phyloP scores from a whole-genome alignment of 1,140 invertebrate genomes.

The Camponotus floridanus region DNA sequence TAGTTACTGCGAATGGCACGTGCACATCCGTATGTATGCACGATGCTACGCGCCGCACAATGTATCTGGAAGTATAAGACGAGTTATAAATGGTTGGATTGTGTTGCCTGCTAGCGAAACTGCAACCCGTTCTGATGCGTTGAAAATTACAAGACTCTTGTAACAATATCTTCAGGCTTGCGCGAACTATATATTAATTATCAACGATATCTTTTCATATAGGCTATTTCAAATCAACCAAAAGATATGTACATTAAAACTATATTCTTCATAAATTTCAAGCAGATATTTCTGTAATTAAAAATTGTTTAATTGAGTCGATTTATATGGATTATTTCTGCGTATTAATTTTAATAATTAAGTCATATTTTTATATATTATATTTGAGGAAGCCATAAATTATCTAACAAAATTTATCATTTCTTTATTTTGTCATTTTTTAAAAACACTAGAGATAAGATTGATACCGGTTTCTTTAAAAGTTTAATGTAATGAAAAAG shows the following conservation, averaged over 20 bases:
- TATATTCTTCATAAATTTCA: constrained; percentile 68
- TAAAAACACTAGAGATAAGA: neutral
- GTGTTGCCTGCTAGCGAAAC: constrained; percentile 59
- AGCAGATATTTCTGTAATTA: neutral
- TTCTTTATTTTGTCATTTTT: neutral
- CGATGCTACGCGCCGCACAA: constrained; percentile 35
- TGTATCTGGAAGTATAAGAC: constrained; percentile 65
- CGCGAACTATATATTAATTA: constrained; percentile 46
- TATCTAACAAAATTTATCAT: too few species aligned
- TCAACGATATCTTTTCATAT: constrained; percentile 1
- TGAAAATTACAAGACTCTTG: constrained; percentile 60
- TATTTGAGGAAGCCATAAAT: too few species aligned
- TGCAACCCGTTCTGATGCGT: constrained; percentile 28
- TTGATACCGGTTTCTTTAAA: neutral
- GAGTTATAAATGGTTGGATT: constrained; percentile 64
- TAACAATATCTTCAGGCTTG: constrained; percentile 49
- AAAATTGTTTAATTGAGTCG: neutral
- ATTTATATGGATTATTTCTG: neutral
- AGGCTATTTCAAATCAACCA: neutral
- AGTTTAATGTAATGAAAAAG: neutral
- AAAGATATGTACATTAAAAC: neutral
- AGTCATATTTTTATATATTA: neutral
- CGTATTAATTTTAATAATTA: neutral
- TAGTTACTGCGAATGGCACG: constrained; percentile 84
- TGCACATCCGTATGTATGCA: constrained; percentile 70